Conservation (phyloP, 2,888 invertebrate genomes). For the Agrochola lota region DNA sequence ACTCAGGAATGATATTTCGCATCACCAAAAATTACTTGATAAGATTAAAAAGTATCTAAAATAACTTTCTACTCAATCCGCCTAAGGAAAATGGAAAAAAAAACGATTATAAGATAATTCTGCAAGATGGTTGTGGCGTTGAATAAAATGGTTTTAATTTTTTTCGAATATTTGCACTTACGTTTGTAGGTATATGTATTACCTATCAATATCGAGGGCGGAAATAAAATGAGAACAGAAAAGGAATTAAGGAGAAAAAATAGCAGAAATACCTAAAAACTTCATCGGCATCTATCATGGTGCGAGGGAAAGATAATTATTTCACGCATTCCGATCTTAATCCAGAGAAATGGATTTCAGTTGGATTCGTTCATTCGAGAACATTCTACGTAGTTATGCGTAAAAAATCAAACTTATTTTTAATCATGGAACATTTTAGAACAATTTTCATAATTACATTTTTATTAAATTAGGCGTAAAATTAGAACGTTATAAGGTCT, state of each 20-base stretch:
- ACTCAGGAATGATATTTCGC: not conserved
- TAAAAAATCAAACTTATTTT: slow-evolving; percentile 48
- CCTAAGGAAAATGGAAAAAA: slow-evolving; percentile 6
- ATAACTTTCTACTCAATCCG: slow-evolving; percentile 12
- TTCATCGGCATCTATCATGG: slow-evolving; percentile 36
- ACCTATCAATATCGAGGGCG: too few species aligned
- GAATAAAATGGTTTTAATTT: not conserved
- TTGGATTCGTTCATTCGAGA: slow-evolving; percentile 28
- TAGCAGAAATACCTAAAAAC: slow-evolving; percentile 22
- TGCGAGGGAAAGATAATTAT: slow-evolving; percentile 51
- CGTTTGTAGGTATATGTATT: not conserved
- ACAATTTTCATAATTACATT: slow-evolving; percentile 47
- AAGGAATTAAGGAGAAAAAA: slow-evolving; percentile 16
- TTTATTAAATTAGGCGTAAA: slow-evolving; percentile 42
- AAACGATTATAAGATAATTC: slow-evolving; percentile 24
- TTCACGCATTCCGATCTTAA: slow-evolving; percentile 52
- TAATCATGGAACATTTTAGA: slow-evolving; percentile 32
- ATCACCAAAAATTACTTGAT: not conserved
- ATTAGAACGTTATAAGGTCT: slow-evolving; percentile 26
- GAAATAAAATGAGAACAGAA: not conserved
- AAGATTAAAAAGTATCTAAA: slow-evolving; percentile 3
- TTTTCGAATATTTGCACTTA: not conserved
- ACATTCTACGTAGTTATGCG: slow-evolving; percentile 33
- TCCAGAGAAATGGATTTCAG: slow-evolving; percentile 52
- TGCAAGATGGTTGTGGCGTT: not conserved